Evolutionary conservation across 2,113 vertebrate species (phyloP), one percentile per base, ranked within the genome.

Genomic region (Aleadryas rufinucha): DNA sequence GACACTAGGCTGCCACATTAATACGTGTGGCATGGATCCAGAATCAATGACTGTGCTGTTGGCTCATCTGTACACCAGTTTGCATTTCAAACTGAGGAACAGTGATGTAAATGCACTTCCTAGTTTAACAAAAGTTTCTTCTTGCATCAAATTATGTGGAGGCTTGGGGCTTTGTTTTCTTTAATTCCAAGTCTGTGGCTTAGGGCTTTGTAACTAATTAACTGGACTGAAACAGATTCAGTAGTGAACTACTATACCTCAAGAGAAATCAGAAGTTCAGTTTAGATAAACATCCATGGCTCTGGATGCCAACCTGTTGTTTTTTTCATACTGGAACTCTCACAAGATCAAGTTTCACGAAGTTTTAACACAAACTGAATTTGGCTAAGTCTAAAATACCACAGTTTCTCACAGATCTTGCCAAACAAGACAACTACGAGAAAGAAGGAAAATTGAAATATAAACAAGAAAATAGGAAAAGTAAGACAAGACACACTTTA

Each of bases 181-280:
- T 86, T 89, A 95, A 94, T 92, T 93, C 88, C 49, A 84, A 88
- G 16, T 68, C 60, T 90, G 68, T 86, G 64, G 83, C 86, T 96
- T 78, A 95, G 70, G 83, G 88, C 80, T 86, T 97, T 72, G 79
- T 97, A 96, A 92, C 92, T 92, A 92, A 95, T 96, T 90, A 97
- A 96, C 93, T 90, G 85, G 85, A 92, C 64, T 65, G 89, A 95
- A 95, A 94, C 54, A 84, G 80, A 96, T 92, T 96, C 90, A 82
- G 88, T 92, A 95, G 96, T 86, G 91, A 93, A 89, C 72, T 93
- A 78, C 82, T 24, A 95, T 88, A 90, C 76, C 95, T 93, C 90
- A 85, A 61, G 93, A 78, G 85, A 82, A 96, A 96, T 93, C 71
- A 88, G 59, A 94, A 84, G 88, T 92, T 96, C 90, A 95, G 60